These are phyloP conservation scores for Drosophila paulistorum DNA, from an alignment of 1,140 invertebrate species.

Conservation along the genomic window DNA sequence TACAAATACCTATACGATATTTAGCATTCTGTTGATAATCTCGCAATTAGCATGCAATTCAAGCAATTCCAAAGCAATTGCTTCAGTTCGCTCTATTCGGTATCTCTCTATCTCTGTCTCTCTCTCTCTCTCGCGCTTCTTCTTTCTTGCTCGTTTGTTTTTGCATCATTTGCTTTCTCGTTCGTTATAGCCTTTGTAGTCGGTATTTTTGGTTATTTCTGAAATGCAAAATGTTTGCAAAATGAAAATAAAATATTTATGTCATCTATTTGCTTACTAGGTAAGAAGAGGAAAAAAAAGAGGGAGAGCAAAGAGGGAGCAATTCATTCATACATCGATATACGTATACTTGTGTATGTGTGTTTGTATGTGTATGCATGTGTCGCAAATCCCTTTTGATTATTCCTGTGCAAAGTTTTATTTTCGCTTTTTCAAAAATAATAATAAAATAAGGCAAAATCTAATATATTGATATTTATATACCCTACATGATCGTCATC, in stretches of 20 bases:
- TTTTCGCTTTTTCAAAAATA: background rate
- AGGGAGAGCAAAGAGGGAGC: too few species aligned
- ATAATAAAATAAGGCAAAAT: too few species aligned
- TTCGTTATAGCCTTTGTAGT: background rate
- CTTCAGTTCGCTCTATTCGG: background rate
- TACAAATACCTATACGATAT: background rate
- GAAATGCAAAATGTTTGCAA: constrained; percentile 19
- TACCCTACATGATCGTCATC: too few species aligned
- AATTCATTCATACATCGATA: constrained; percentile 7
- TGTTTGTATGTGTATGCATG: background rate
- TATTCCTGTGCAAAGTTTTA: constrained; percentile 1
- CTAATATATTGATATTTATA: background rate
- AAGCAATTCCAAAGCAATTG: constrained; percentile 2
- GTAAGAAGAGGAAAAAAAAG: background rate
- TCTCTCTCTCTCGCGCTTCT: background rate
- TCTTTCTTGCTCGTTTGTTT: background rate
- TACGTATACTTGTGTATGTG: background rate
- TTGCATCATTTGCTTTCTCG: background rate
- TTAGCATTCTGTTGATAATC: constrained; percentile 1
- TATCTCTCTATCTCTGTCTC: background rate
- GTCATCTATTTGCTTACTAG: constrained; percentile 30
- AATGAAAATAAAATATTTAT: constrained; percentile 72
- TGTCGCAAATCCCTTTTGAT: constrained; percentile 4
- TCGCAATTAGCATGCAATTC: constrained; percentile 4
- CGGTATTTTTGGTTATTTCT: constrained; percentile 16